A percentile compares a stretch with the other conserved stretches of the same genome.
phyloP scores from a whole-genome alignment of 2,797 vertebrate genomes.

The Hydrolagus colliei region DNA sequence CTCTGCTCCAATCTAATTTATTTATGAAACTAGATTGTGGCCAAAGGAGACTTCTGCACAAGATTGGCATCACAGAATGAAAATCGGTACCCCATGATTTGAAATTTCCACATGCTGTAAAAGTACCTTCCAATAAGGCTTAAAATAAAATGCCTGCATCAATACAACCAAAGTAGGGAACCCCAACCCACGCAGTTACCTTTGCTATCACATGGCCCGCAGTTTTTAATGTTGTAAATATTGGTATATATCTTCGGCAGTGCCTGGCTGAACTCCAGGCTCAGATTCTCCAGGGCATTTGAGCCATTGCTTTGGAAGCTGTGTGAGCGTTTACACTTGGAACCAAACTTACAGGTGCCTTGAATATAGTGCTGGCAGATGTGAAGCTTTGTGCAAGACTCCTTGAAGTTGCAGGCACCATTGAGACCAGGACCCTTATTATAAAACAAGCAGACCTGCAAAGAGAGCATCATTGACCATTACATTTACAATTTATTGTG shows the following conservation, averaged over 20 bases:
- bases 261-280: constrained; percentile 45
- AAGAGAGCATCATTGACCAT: not conserved
- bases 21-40: too few species aligned
- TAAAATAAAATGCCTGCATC: too few species aligned
- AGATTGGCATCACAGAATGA: too few species aligned
- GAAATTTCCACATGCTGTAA: too few species aligned
- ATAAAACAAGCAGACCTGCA: constrained; percentile 71
- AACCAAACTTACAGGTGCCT: constrained; percentile 63
- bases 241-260: constrained; percentile 43
- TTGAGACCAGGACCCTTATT: constrained; percentile 61
- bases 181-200: constrained; percentile 37
- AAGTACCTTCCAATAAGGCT: too few species aligned
- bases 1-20: too few species aligned
- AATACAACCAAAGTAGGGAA: too few species aligned
- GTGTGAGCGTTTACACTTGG: constrained; percentile 61
- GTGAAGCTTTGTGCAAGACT: constrained; percentile 70
- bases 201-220: not conserved
- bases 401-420: constrained; percentile 54
- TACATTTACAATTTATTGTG: too few species aligned
- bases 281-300: constrained; percentile 56
- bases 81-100: too few species aligned
- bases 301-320: constrained; percentile 39
- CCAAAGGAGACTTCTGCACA: too few species aligned
- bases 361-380: constrained; percentile 68
- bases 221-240: not conserved